A percentile compares a stretch with the other conserved stretches of the same genome.
phyloP scores from a whole-genome alignment of 2,113 vertebrate species.

The Ctenodactylus gundi region DNA sequence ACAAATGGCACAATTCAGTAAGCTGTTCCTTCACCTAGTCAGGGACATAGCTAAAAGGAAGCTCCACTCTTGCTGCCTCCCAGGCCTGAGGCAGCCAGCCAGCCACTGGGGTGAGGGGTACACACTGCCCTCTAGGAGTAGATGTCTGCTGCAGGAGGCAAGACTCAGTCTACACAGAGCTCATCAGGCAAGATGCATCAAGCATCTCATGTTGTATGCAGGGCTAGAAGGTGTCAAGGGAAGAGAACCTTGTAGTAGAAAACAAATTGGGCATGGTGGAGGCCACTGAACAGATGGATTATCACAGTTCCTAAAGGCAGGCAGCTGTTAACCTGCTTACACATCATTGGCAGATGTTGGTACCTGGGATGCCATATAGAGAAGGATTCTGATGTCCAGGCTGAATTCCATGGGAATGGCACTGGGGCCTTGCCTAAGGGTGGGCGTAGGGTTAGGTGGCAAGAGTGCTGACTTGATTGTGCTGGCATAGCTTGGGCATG shows the following conservation, averaged over 20 bases:
- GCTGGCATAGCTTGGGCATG: background rate
- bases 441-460: no score
- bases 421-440: background rate
- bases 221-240: background rate
- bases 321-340: background rate
- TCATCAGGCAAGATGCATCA: background rate
- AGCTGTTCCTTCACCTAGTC: background rate
- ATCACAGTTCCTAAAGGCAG: background rate
- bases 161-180: background rate
- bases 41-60: background rate
- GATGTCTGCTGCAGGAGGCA: background rate
- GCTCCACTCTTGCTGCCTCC: background rate
- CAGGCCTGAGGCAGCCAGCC: background rate
- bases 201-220: background rate
- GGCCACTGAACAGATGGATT: background rate
- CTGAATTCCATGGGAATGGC: background rate
- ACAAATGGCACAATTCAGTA: background rate
- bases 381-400: background rate
- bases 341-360: background rate
- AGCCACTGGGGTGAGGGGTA: background rate
- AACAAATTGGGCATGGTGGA: background rate
- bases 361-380: background rate
- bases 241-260: no score
- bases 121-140: background rate
- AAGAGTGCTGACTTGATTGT: background rate